A percentile compares a stretch with the other conserved stretches of the same genome.
phyloP scores from a whole-genome alignment of 2,888 invertebrate species.

The Caenorhabditis sulstoni region DNA sequence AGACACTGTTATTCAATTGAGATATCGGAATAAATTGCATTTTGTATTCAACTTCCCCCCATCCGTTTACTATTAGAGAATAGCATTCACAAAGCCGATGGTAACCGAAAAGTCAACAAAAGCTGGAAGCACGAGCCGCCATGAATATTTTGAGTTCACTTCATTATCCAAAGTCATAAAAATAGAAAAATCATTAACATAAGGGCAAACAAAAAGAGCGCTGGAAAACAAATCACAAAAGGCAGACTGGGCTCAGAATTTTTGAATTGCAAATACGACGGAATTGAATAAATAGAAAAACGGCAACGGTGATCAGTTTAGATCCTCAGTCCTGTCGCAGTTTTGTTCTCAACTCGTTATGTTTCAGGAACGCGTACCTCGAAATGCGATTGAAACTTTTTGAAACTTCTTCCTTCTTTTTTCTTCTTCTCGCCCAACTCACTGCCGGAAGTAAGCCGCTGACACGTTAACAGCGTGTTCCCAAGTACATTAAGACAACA shows the following conservation, averaged over 20 bases:
- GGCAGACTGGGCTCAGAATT: constrained; percentile 21
- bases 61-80: too few relatives aligned
- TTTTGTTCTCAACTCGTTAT: neutral
- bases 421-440: constrained; percentile 24
- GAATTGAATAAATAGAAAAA: constrained; percentile 53
- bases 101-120: constrained; percentile 12
- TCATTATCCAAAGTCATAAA: constrained; percentile 17
- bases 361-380: constrained; percentile 15
- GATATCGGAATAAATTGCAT: too few relatives aligned
- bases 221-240: constrained; percentile 22
- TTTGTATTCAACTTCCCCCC: too few relatives aligned
- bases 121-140: constrained; percentile 17
- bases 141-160: constrained; percentile 36
- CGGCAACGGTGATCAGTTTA: constrained; percentile 29
- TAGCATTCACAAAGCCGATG: neutral
- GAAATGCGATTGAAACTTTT: constrained; percentile 30
- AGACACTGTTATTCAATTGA: neutral
- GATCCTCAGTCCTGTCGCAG: constrained; percentile 14
- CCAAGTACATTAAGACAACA: too few relatives aligned
- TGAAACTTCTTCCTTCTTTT: constrained; percentile 1
- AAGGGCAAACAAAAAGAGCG: constrained; percentile 30
- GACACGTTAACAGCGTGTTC: neutral
- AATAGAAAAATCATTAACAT: constrained; percentile 51
- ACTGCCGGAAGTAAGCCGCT: neutral
- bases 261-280: constrained; percentile 52